Evolutionary conservation across 2,888 invertebrate species (phyloP), one percentile per base, ranked within the genome.

Genomic region (Aphodius sticticus): DNA sequence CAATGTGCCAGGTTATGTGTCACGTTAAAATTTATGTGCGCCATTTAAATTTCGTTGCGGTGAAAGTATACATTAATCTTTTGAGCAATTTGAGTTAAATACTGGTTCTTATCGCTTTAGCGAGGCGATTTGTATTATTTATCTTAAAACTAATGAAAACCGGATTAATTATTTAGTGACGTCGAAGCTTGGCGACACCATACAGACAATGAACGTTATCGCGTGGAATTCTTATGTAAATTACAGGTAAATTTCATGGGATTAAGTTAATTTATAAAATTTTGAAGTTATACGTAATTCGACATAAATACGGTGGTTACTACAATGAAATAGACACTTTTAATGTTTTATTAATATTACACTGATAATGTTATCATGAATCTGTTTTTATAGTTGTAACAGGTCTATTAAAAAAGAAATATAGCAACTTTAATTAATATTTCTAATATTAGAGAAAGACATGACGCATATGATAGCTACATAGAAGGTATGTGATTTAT

Each of bases 71-170:
- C 53, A 53, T 53, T 53, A 53, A 53, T 53, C 53, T 53, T 53
- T 53, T 53, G 53, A 53, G 53, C 53, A 53, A 53, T 53, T 53
- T 53, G 53, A 53, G 53, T 53, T 53, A 53, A 53, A 53, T 53
- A 53, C 53, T 7, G 53, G 53, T 53, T 7, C 12, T 53, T 53
- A 53, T 53, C 53, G 53, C 53, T 7, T 26, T 7, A 53, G 9
- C 53, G 53, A 53, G 53, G 53, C 12, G 53, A 53, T 53, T 53
- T 53, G 53, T 53, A 7, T 53, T 5, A 53, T 53, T n/a, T 53
- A 5, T 53, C 53, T 53, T 53, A 12, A 53, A 53, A 53, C 53
- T 53, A 53, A 53, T 9, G 53, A 53, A 53, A 53, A 1, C 3
- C 53, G 53, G 53, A 53, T 53, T 53, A 53, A 53, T 53, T 53